Percentiles rank a stretch among this genome's conserved stretches.
Conservation (phyloP, 2,113 vertebrate species). For the Corythoichthys haematopterus region DNA sequence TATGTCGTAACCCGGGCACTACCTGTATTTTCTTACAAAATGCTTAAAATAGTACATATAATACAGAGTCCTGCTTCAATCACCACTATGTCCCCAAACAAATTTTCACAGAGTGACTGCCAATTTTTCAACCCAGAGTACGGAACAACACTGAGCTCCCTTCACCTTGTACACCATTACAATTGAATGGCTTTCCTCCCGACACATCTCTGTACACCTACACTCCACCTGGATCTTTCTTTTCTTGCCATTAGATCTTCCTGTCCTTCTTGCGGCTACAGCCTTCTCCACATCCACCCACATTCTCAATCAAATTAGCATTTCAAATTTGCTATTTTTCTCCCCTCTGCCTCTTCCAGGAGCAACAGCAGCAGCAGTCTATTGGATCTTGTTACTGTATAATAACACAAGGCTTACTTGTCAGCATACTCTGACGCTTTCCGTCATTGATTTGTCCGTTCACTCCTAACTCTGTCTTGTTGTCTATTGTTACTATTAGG, state of each 20-base stretch:
- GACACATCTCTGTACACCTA: constrained; percentile 32
- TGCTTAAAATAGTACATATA: background rate
- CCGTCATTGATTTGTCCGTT: constrained; percentile 15
- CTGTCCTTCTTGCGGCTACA: constrained; percentile 45
- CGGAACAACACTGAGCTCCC: constrained; percentile 16
- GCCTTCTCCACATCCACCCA: constrained; percentile 65
- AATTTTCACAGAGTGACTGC: constrained; percentile 24
- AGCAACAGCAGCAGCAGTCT: constrained; percentile 35
- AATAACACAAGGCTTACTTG: constrained; percentile 45
- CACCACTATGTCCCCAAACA: background rate
- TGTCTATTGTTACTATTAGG: constrained; percentile 11
- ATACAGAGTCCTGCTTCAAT: background rate
- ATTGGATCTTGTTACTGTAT: constrained; percentile 36
- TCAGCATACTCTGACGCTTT: constrained; percentile 17
- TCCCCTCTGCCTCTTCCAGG: constrained; percentile 22
- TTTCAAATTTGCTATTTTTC: constrained; percentile 53
- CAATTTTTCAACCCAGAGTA: constrained; percentile 28
- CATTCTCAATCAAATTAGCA: constrained; percentile 65
- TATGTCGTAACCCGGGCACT: too few species aligned
- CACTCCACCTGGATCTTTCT: constrained; percentile 29
- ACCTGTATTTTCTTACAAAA: too few species aligned
- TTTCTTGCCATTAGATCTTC: constrained; percentile 36
- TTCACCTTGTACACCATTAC: constrained; percentile 39
- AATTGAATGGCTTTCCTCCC: constrained; percentile 35
- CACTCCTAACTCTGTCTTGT: constrained; percentile 21